phyloP scores from a whole-genome alignment of 2,797 vertebrate genomes.

The Chiloscyllium punctatum region DNA sequence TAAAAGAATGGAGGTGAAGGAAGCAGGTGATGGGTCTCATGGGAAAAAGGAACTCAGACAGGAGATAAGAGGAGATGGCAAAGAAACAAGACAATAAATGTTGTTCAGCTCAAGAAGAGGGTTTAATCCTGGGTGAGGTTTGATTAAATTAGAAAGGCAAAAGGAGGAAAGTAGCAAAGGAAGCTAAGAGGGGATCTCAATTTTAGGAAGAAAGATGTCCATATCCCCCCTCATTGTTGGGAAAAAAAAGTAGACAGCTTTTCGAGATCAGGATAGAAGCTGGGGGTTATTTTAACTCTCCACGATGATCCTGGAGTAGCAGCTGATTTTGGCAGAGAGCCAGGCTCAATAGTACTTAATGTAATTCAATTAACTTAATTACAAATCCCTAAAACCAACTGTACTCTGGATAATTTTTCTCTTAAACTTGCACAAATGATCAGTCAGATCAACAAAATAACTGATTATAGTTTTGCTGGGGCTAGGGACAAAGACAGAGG shows the following conservation, averaged over 20 bases:
- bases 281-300: not conserved
- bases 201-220: not conserved
- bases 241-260: not conserved
- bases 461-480: not conserved
- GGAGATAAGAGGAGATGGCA: not conserved
- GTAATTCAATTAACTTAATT: not conserved
- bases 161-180: not conserved
- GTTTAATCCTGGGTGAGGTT: not conserved
- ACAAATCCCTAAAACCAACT: not conserved
- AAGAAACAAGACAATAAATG: not conserved
- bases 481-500: not conserved
- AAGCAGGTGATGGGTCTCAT: not conserved
- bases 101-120: not conserved
- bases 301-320: not conserved
- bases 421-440: not conserved
- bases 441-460: not conserved
- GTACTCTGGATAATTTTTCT: not conserved
- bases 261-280: not conserved
- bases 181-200: not conserved
- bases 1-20: not conserved
- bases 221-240: not conserved
- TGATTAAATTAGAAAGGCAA: not conserved
- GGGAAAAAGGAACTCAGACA: not conserved
- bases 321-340: not conserved
- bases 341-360: not conserved